Base-by-base conservation (phyloP, 2,113 vertebrate species). In the Corythornis madagascariensis region DNA sequence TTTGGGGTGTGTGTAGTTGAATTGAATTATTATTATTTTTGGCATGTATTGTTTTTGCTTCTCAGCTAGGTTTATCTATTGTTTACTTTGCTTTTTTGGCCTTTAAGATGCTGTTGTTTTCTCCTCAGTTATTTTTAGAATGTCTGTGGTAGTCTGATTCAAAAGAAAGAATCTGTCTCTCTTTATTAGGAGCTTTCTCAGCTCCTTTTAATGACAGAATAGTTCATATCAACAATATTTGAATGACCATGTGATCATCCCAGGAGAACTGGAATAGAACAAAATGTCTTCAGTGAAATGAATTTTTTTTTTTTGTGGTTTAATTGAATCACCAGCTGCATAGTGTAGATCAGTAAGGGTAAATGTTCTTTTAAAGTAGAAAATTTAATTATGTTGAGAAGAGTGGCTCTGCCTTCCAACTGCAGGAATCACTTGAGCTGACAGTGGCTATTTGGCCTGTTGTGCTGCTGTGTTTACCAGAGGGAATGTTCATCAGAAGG, bases 121-220 rank as follows among this genome's bases (percentile, higher is more conserved):
- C 95, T 97, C 91, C 93, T 93, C 63, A 47, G 77, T 75, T 98
- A 96, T 97, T 97, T 97, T 96, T 97, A 92, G 96, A 74, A 69
- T 3, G 21, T 96, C 67, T 92, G 93, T 95, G 96, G 87, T 95
- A 92, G 88, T 86, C 95, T 90, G 94, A 88, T 79, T 93, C 82
- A 89, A 96, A 97, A 96, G 88, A 96, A 96, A 95, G 79, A 71
- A 92, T 95, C 93, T n/a, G 33, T 83, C 79, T 97, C 89, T 96
- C 90, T 95, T 83, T 69, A 70, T 92, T 91, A 92, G 93, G 86
- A 95, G 92, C 67, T 95, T 95, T 97, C 97, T 96, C 95, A 94
- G 89, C 93, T 96, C 81, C 81, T 95, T 97, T 95, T 79, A 96
- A 92, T 90, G 95, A 96, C 86, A 96, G 92, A 92, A 96, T 92